Evolutionary conservation across 2,113 vertebrate species (phyloP).

Genomic region (Silurus asotus): DNA sequence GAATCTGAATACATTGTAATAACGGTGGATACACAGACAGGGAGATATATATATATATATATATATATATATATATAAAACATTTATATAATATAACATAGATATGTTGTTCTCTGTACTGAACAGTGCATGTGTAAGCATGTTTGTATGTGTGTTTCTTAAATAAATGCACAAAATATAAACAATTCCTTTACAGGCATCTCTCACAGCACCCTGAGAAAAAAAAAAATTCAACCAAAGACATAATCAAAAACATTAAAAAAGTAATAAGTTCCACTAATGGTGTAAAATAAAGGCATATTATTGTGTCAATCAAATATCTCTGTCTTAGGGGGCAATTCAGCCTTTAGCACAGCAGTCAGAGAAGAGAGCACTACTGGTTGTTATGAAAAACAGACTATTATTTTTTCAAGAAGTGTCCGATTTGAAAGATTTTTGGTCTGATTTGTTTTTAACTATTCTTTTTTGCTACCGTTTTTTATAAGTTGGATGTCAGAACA

Average conservation of each 20-base stretch:
- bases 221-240: conserved; percentile 59
- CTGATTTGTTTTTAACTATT: conserved; percentile 60
- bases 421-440: conserved; percentile 63
- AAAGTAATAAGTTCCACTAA: conserved; percentile 75
- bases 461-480: conserved; percentile 55
- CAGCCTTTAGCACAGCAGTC: conserved; percentile 63
- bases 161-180: conserved; percentile 76
- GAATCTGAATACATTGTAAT: conserved; percentile 67
- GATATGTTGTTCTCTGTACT: conserved; percentile 37
- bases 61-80: conserved; percentile 60
- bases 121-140: conserved; percentile 32
- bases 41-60: conserved; percentile 54
- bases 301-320: conserved; percentile 69
- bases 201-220: conserved; percentile 81
- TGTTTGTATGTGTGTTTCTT: conserved; percentile 53
- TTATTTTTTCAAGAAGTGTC: conserved; percentile 55
- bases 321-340: conserved; percentile 62
- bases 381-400: conserved; percentile 62
- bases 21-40: conserved; percentile 68
- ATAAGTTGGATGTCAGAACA: conserved; percentile 56
- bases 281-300: conserved; percentile 80
- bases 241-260: conserved; percentile 52
- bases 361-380: conserved; percentile 67
- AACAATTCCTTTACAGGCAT: conserved; percentile 71
- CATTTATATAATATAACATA: conserved; percentile 39